Evolutionary conservation across 2,888 invertebrate genomes (phyloP), one percentile per base, ranked within the genome.

Genomic region (Linnaemya tessellans): DNA sequence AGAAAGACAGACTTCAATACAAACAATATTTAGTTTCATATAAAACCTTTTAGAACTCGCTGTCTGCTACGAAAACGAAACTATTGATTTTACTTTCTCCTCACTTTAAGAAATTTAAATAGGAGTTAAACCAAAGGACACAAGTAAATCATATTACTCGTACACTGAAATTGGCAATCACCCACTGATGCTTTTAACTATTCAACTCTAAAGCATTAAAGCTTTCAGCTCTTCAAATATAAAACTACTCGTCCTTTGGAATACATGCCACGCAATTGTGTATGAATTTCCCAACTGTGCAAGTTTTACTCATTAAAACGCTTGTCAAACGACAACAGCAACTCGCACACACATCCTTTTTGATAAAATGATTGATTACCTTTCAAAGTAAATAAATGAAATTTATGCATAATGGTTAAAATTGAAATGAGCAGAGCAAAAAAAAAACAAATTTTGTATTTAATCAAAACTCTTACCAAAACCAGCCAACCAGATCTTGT

Each of bases 321-420:
- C 79, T 88, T 90, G 91, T 89, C 89, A 90, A 89, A 90, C 41
- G 20, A 70, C n/a, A 70, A 60, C 60, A 70, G 15, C 41, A 41
- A 78, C 25, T 70, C 25, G 25, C 62, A 20, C 1, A 20, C 1
- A 70, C 70, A 79, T 68, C 35, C 20, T 54, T 51, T 88, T 89
- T 91, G 90, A 89, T 91, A 88, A 90, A 90, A 90, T 90, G 91
- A 90, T 90, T 90, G 91, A 90, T 90, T 91, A 88, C 90, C 86
- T 85, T 73, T 85, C 85, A 82, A 82, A 75, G 82, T 75, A 82
- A 79, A 85, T 82, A 71, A 82, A 82, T 75, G 65, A 79, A 82
- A 85, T 71, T 85, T 85, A 71, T 82, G 79, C 77, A 65, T 71
- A 71, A 82, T 85, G 81, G 15, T 65, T 74, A 22, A 64, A 74